These are phyloP conservation scores for Myripristis murdjan DNA, from an alignment of 2,797 vertebrate species.

Conservation along the genomic window DNA sequence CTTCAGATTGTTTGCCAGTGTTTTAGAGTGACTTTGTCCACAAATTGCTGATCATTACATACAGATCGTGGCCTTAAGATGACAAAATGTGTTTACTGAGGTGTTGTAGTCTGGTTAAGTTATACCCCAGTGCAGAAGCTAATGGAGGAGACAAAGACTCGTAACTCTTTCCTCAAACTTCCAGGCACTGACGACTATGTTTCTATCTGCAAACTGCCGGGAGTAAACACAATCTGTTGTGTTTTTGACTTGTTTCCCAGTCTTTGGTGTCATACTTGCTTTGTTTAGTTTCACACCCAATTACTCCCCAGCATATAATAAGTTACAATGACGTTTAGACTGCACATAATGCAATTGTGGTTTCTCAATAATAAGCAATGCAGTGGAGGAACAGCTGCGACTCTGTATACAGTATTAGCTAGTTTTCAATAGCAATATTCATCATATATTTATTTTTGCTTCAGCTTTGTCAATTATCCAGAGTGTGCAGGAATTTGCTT, in stretches of 20 bases:
- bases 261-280: constrained; percentile 42
- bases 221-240: constrained; percentile 67
- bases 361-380: constrained; percentile 31
- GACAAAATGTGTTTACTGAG: constrained; percentile 7
- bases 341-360: constrained; percentile 40
- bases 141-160: constrained; percentile 4
- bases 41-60: neutral
- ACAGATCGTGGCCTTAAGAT: neutral
- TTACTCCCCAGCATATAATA: constrained; percentile 35
- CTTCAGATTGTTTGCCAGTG: neutral
- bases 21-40: neutral
- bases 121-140: constrained; percentile 7
- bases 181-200: constrained; percentile 7
- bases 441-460: neutral
- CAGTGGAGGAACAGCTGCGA: neutral
- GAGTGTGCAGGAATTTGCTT: neutral
- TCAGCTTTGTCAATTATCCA: neutral
- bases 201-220: constrained; percentile 55
- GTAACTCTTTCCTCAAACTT: constrained; percentile 34
- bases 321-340: constrained; percentile 54
- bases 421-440: constrained; percentile 7
- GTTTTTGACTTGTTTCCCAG: constrained; percentile 63
- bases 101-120: neutral
- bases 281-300: constrained; percentile 56
- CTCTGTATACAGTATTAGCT: constrained; percentile 4